These are phyloP conservation scores for Cataglyphis hispanica DNA, from an alignment of 1,140 invertebrate species.

Conservation along the genomic window DNA sequence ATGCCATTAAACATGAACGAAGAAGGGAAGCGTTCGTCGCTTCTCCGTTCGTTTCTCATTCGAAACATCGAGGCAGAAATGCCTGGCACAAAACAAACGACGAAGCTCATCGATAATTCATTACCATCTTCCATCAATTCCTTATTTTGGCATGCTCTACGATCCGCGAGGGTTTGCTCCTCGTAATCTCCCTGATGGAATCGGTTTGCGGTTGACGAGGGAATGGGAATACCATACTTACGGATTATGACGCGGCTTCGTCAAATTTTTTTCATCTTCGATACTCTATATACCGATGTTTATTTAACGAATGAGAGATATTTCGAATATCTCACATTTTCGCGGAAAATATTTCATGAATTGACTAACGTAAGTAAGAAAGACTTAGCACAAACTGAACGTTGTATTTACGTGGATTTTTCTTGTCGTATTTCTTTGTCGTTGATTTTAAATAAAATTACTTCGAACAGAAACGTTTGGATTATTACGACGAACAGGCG, in stretches of 20 bases:
- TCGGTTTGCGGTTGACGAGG: slow-evolving; percentile 21
- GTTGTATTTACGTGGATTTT: neutral
- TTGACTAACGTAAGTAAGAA: neutral
- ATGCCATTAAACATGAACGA: slow-evolving; percentile 60
- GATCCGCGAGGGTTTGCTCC: slow-evolving; percentile 35
- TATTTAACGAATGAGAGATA: slow-evolving; percentile 9
- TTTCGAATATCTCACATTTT: neutral
- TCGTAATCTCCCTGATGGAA: slow-evolving; percentile 57
- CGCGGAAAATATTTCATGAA: slow-evolving; percentile 6
- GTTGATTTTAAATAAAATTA: slow-evolving; percentile 10
- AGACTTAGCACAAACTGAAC: slow-evolving; percentile 2
- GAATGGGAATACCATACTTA: neutral
- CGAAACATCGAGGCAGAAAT: slow-evolving; percentile 23
- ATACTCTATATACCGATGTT: neutral
- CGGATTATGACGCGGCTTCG: slow-evolving; percentile 28
- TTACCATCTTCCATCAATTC: slow-evolving; percentile 57
- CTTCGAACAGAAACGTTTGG: neutral
- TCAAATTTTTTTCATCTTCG: neutral
- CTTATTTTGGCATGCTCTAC: slow-evolving; percentile 42
- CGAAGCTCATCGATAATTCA: slow-evolving; percentile 68
- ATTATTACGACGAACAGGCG: slow-evolving; percentile 3
- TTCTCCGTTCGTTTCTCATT: slow-evolving; percentile 21
- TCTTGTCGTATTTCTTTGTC: neutral
- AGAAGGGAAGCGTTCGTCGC: slow-evolving; percentile 28
- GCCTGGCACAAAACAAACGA: slow-evolving; percentile 39